Evolutionary conservation across 2,888 invertebrate species (phyloP), one percentile per base, ranked within the genome.

Genomic region (Mystacides longicornis): DNA sequence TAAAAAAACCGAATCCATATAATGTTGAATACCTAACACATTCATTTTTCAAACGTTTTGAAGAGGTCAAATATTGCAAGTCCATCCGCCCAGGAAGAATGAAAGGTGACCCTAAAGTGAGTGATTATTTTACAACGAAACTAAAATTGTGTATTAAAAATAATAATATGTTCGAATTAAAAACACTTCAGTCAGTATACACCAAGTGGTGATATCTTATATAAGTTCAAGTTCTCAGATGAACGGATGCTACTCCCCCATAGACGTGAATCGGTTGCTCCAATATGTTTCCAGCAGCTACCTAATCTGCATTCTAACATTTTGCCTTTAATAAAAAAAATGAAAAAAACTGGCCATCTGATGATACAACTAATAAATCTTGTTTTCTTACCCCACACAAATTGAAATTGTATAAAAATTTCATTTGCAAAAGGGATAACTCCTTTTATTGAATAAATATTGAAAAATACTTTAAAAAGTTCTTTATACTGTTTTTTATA

Each of bases 1-100:
- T n/a, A n/a, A 58, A 58, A 53, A 53, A 49, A n/a, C 49, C 23
- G 19, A 23, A 49, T n/a, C 31, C 18, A 7, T 47, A 47, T 21
- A 23, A 23, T 16, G 27, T 49, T 7, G 11, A 49, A 49, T 49
- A 31, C 31, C 3, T 23, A 23, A 31, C 23, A 18, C 18, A 49
- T 18, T 11, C 21, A 2, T 48, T 20, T 23, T 48, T 48, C 27
- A 49, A 49, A 19, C 16, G 27, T 11, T 49, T 49, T 18, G 2
- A 49, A 23, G 27, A 49, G 7, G 14, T 49, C 16, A 23, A 49
- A 20, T 49, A 31, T 31, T 31, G 31, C 49, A 49, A 49, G 14
- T 31, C 31, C 18, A 49, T 49, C 19, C 23, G 31, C 9, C 31
- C 49, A 16, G 49, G 49, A 23, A 23, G 19, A 49, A 31, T 31